Base-by-base conservation (phyloP, 2,113 vertebrate genomes). In the Zosterops lateralis region DNA sequence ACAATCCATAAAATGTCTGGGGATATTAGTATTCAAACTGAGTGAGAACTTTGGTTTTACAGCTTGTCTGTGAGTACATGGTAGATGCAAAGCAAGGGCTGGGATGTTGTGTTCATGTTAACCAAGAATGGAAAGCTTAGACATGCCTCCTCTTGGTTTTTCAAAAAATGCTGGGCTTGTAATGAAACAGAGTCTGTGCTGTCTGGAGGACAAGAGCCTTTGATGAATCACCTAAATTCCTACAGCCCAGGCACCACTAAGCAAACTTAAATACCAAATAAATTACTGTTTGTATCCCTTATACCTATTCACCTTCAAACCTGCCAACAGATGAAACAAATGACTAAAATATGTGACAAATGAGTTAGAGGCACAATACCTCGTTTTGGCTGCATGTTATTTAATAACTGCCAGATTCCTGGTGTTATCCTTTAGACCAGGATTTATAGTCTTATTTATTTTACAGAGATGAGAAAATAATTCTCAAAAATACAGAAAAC, bases 401-500 rank as follows among this genome's bases (percentile, higher is more conserved):
- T 89, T 68, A 88, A 67, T 57, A 86, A 71, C 56, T 78, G 72
- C 36, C 60, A 88, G 38, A 66, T 91, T 92, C 50, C 80, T 45
- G 53, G 22, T 85, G 66, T 68, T 79, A 79, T 45, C 16, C 58
- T 85, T 94, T 60, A 90, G 68, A 84, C 56, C 31, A 67, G 60
- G 88, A 80, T 79, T 82, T 82, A 87, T 34, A 50, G 75, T 56
- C 80, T 58, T 44, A 78, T 86, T 89, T 88, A 47, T 56, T 81
- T 88, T 77, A 90, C 40, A 74, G 48, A 80, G 72, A 56, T 48
- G 54, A 92, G 50, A 89, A 96, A 79, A 76, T 77, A 91, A 76
- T 70, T 88, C 75, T 92, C 51, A 84, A 73, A 92, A 86, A 88
- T 34, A 90, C 12, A 60, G 60, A 88, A 95, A 90, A 84, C 22